phyloP scores from a whole-genome alignment of 2,113 vertebrate species.

The Campylorhamphus procurvoides region DNA sequence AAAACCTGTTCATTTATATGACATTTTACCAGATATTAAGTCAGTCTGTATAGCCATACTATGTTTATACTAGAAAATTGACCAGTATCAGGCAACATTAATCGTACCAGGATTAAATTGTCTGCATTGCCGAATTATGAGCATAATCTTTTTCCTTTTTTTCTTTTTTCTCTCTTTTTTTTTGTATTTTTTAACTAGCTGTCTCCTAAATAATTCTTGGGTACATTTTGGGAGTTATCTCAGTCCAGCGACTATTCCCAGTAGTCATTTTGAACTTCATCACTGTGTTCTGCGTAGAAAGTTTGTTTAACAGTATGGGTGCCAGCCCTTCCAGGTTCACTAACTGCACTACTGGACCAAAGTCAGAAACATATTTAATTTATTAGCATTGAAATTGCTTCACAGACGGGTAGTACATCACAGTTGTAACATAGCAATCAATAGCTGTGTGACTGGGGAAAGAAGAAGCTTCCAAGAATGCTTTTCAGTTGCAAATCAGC shows the following conservation, averaged over 20 bases:
- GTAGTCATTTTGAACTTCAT: not conserved
- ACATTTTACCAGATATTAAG: not conserved
- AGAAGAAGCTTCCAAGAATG: not conserved
- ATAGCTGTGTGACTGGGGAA: not conserved
- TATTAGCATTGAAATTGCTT: not conserved
- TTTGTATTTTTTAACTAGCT: not conserved
- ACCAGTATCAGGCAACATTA: not conserved
- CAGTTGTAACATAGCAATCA: not conserved
- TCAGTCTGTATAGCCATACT: not conserved
- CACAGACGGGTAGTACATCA: not conserved
- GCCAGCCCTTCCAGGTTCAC: not conserved
- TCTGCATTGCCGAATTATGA: not conserved
- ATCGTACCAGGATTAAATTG: rapidly evolving
- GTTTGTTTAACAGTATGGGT: not conserved
- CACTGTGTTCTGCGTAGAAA: not conserved
- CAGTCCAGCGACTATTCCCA: not conserved
- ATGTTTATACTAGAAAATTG: not conserved
- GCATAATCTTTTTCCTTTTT: not conserved
- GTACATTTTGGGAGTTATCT: not conserved
- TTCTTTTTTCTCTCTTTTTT: no score
- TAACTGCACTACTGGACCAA: not conserved
- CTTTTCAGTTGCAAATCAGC: not conserved
- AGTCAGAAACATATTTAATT: constrained; percentile 3
- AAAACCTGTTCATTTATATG: not conserved
- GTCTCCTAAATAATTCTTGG: not conserved